Percentiles rank a stretch among this genome's conserved stretches.
These are phyloP conservation scores for Galagoides demidoff DNA, from an alignment of 2,797 vertebrate genomes.

Conservation along the genomic window DNA sequence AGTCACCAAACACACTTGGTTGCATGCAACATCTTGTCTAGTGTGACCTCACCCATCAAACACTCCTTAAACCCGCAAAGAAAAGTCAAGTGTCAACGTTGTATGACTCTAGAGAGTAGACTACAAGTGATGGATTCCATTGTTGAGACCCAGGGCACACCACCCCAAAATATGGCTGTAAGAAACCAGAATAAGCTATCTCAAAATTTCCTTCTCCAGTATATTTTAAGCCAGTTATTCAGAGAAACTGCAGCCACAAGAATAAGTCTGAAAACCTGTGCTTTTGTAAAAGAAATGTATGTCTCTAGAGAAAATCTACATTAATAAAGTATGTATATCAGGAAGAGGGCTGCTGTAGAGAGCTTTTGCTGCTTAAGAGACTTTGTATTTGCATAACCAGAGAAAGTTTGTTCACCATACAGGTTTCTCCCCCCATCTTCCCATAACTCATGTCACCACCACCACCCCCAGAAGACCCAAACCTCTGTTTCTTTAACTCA, in stretches of 20 bases:
- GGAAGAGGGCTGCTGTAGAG: neutral
- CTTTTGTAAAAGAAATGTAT: neutral
- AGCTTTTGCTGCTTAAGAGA: neutral
- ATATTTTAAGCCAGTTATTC: neutral
- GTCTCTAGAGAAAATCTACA: neutral
- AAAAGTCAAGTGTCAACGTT: neutral
- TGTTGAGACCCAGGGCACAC: neutral
- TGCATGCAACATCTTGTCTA: neutral
- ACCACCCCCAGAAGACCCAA: neutral
- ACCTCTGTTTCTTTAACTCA: neutral
- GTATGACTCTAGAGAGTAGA: neutral
- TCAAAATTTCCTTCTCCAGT: neutral
- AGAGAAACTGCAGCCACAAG: neutral
- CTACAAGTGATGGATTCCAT: neutral
- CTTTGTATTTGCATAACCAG: neutral
- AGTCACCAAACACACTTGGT: neutral
- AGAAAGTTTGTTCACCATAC: neutral
- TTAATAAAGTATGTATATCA: neutral
- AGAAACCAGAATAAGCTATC: neutral
- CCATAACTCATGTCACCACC: fast-evolving
- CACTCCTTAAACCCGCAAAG: neutral
- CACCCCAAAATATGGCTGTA: neutral
- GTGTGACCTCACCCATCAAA: neutral
- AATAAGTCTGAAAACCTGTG: neutral
- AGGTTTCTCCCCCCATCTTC: neutral